Percentiles rank a stretch among this genome's conserved stretches.
Evolutionary conservation across 1,140 invertebrate genomes (phyloP).

Genomic region (Drosophila leontia): DNA sequence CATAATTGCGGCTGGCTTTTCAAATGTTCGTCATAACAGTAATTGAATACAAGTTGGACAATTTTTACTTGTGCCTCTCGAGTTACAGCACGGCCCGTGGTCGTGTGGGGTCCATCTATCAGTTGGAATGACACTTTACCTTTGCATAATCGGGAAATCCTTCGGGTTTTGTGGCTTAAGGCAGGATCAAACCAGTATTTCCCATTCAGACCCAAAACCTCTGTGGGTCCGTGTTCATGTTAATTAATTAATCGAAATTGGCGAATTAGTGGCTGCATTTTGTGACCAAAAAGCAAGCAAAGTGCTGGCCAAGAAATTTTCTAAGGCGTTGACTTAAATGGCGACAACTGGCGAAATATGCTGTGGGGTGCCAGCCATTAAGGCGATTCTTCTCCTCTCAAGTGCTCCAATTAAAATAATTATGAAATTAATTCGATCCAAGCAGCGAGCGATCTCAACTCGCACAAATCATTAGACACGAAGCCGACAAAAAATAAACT

Average conservation of each 20-base stretch:
- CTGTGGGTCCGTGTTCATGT: slow-evolving; percentile 39
- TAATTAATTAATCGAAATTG: slow-evolving; percentile 78
- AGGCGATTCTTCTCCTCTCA: slow-evolving; percentile 5
- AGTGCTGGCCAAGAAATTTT: slow-evolving; percentile 41
- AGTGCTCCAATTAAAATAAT: slow-evolving; percentile 67
- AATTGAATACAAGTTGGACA: slow-evolving; percentile 70
- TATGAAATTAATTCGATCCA: slow-evolving; percentile 73
- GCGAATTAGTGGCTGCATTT: slow-evolving; percentile 61
- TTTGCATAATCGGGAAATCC: slow-evolving; percentile 66
- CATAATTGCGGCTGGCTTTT: slow-evolving; percentile 70
- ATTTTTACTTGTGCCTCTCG: slow-evolving; percentile 48
- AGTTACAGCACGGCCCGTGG: slow-evolving; percentile 24
- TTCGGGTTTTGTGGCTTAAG: slow-evolving; percentile 38
- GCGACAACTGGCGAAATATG: slow-evolving; percentile 10
- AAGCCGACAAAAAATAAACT: slow-evolving; percentile 63
- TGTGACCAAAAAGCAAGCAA: slow-evolving; percentile 21
- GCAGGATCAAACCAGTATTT: slow-evolving; percentile 31
- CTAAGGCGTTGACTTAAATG: slow-evolving; percentile 14
- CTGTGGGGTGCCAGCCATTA: slow-evolving; percentile 1
- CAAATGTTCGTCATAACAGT: slow-evolving; percentile 47
- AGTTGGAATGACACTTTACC: slow-evolving; percentile 27
- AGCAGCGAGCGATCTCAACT: slow-evolving; percentile 26
- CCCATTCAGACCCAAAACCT: slow-evolving; percentile 18
- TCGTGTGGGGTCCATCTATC: slow-evolving; percentile 58
- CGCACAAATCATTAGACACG: slow-evolving; percentile 68